Percentiles rank a stretch among this genome's conserved stretches.
Evolutionary conservation across 2,113 vertebrate species (phyloP).

Genomic region (Dinomys branickii): DNA sequence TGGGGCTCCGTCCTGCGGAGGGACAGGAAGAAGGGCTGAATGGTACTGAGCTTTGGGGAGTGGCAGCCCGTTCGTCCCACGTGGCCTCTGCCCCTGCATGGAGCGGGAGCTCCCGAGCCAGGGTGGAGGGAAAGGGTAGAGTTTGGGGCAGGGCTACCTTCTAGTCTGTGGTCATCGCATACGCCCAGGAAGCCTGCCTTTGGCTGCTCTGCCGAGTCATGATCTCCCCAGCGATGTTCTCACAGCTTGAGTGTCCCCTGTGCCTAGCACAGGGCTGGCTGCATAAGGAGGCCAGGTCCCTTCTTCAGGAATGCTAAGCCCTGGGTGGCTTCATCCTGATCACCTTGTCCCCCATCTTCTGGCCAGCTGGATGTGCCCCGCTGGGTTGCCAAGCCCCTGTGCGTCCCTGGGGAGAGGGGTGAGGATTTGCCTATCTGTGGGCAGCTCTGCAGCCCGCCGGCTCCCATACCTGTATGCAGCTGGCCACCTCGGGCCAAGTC

Average conservation of each 20-base stretch:
- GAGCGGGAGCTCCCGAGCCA: not conserved
- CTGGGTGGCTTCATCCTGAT: not conserved
- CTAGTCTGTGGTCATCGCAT: accelerated
- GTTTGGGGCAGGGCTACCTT: not conserved
- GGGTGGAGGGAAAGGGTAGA: not conserved
- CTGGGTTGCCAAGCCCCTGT: not conserved
- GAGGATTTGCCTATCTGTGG: not conserved
- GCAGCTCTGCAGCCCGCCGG: not conserved
- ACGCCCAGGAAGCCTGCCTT: not conserved
- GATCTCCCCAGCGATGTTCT: not conserved
- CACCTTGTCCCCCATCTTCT: not conserved
- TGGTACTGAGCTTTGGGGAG: not conserved
- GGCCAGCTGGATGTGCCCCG: not conserved
- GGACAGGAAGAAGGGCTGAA: not conserved
- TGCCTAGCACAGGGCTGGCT: not conserved
- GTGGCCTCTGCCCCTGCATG: not conserved
- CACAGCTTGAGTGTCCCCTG: not conserved
- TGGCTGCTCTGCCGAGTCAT: not conserved
- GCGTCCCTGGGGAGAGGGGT: not conserved
- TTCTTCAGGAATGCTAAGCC: not conserved
- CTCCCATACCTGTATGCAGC: not conserved
- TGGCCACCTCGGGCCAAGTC: not conserved
- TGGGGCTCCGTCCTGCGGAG: accelerated
- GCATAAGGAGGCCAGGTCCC: not conserved
- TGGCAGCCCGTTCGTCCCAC: not conserved